Evolutionary conservation across 2,113 vertebrate genomes (phyloP), one percentile per base, ranked within the genome.

Genomic region (Bagarius yarrelli): DNA sequence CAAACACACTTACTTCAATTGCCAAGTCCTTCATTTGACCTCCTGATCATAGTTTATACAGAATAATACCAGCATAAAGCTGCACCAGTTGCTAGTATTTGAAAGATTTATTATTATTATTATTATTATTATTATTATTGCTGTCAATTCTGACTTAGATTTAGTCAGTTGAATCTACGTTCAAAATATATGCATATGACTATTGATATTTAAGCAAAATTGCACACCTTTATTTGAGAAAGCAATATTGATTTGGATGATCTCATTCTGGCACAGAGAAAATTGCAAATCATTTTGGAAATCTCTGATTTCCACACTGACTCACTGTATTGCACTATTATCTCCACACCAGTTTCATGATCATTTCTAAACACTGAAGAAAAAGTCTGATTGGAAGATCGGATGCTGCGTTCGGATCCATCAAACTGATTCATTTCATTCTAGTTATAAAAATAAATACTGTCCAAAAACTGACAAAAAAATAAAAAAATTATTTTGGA

Each of bases 261-360:
- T 63, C 64, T 84, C 27, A 72, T 59, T 78, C n/a, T 80, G 40
- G 64, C 55, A 67, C 74, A 52, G 56, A 61, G 44, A 72, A n/a
- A 66, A 76, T 40, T 71, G 27, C 71, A 84, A 21, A 5, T 8
- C 0, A 34, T 63, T 82, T 71, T 56, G 47, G 64, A 83, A 80
- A 69, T 66, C 40, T 6, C 36, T 52, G 21, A 53, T 86, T 83
- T 76, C 75, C 75, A 81, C 64, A 78, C 30, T 60, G 30, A 79
- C 53, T 21, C 50, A 67, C 36, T 77, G 25, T 15, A 57, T 63
- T 82, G 18, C 44, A 56, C 23, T 79, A n/a, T 66, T 8, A 59
- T 59, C 67, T 50, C n/a, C 30, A 30, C 50, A 61, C 57, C 25
- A 19, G 32, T 14, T 25, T 59, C 70, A 79, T 27, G n/a, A 23